Conservation (phyloP, 2,797 vertebrate genomes). For the Bucorvus abyssinicus region DNA sequence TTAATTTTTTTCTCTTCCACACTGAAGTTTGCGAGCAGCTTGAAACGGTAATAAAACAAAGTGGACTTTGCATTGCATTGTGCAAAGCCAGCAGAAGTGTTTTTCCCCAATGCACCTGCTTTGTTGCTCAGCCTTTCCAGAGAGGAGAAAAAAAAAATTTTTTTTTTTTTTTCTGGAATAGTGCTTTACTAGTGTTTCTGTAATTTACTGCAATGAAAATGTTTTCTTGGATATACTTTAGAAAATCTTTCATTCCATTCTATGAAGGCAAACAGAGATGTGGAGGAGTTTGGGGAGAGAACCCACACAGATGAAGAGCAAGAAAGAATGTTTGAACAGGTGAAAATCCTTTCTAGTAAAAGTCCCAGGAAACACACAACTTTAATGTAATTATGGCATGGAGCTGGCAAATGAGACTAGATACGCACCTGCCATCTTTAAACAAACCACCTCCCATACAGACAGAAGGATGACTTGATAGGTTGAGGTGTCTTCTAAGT, state of each 20-base stretch:
- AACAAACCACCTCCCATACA: neutral
- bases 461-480: neutral
- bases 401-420: neutral
- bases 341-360: neutral
- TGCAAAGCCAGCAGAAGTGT: slow-evolving; percentile 46
- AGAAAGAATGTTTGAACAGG: slow-evolving; percentile 4
- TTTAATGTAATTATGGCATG: neutral
- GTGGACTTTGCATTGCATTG: slow-evolving; percentile 20
- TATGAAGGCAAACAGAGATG: neutral
- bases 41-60: slow-evolving; percentile 47
- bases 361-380: neutral
- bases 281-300: neutral
- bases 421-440: neutral
- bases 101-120: slow-evolving; percentile 43
- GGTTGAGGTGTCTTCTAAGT: neutral
- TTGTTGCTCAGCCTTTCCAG: slow-evolving; percentile 20
- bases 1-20: neutral
- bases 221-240: neutral
- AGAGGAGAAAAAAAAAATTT: neutral
- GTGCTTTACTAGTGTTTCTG: neutral
- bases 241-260: neutral
- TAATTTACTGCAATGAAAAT: neutral
- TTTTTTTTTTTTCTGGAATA: neutral
- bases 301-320: neutral
- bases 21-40: neutral